A percentile compares a stretch with the other conserved stretches of the same genome.
These are phyloP conservation scores for Orbicella faveolata DNA, from an alignment of 64 coral and sea anemone genomes.

Conservation along the genomic window DNA sequence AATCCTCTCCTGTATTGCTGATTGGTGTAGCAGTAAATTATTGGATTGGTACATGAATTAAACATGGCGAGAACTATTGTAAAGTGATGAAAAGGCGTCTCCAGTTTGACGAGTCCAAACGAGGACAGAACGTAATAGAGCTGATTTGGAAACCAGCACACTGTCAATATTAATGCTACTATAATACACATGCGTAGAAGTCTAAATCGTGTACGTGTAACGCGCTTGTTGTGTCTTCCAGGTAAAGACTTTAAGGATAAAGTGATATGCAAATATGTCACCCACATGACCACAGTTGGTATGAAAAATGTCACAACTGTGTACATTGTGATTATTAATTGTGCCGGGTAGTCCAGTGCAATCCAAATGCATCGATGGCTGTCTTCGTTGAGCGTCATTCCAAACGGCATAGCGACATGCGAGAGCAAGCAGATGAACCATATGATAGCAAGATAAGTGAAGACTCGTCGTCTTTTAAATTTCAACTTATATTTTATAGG, in stretches of 20 bases:
- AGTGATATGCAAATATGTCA: slow-evolving; percentile 54
- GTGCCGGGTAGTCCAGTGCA: not conserved
- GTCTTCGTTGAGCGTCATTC: slow-evolving; percentile 24
- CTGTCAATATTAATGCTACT: slow-evolving; percentile 56
- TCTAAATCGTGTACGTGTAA: slow-evolving; percentile 25
- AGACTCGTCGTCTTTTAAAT: slow-evolving; percentile 46
- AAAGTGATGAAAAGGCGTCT: slow-evolving; percentile 62
- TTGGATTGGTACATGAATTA: slow-evolving; percentile 56
- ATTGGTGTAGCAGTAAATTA: slow-evolving; percentile 64
- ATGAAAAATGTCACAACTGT: slow-evolving; percentile 67
- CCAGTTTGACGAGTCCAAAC: slow-evolving; percentile 37
- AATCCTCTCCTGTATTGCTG: slow-evolving; percentile 42
- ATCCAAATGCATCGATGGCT: slow-evolving; percentile 33
- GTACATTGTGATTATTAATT: slow-evolving; percentile 31
- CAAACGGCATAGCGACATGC: not conserved
- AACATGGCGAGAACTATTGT: slow-evolving; percentile 76
- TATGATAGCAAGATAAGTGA: slow-evolving; percentile 43
- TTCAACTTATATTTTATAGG: slow-evolving; percentile 54
- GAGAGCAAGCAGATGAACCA: slow-evolving; percentile 25
- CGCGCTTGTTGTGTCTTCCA: slow-evolving; percentile 17
- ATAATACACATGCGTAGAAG: slow-evolving; percentile 65
- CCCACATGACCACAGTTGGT: slow-evolving; percentile 55
- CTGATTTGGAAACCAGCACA: slow-evolving; percentile 79
- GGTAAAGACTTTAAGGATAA: slow-evolving; percentile 26
- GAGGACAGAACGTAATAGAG: slow-evolving; percentile 54